phyloP scores from a whole-genome alignment of 30 jellyfish, hydroid and myxozoan species.

The Hydra vulgaris region DNA sequence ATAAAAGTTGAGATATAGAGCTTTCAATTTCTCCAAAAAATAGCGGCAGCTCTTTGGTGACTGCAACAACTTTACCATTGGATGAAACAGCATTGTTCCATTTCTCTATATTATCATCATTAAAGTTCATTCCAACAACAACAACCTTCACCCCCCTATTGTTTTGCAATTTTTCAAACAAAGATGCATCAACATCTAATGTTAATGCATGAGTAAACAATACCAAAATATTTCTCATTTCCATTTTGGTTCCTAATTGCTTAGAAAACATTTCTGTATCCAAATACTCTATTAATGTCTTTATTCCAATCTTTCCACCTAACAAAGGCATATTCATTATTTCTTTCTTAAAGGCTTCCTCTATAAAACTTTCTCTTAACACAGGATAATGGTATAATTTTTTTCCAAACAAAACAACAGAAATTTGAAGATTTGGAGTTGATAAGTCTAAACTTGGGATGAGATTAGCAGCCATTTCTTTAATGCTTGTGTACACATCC shows the following conservation, averaged over 20 bases:
- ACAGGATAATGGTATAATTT: not conserved
- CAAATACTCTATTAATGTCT: not conserved
- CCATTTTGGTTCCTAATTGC: not conserved
- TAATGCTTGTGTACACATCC: not conserved
- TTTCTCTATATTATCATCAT: constrained; percentile 1
- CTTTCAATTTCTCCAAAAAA: not conserved
- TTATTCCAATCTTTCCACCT: not conserved
- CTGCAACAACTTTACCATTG: not conserved
- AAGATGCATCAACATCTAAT: constrained; percentile 31
- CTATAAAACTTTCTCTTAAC: not conserved
- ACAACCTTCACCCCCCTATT: constrained; percentile 48
- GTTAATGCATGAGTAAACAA: not conserved
- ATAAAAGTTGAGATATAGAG: not conserved
- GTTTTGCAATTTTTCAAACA: constrained; percentile 33
- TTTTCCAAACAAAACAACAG: constrained; percentile 41
- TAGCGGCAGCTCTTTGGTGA: not conserved
- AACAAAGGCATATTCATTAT: not conserved
- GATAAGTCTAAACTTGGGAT: constrained; percentile 37
- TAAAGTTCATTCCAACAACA: constrained; percentile 47
- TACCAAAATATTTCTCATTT: not conserved
- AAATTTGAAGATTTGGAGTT: constrained; percentile 23
- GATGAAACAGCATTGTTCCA: not conserved
- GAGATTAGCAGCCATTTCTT: not conserved
- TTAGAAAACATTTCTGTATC: no score
- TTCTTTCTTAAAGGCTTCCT: not conserved